Evolutionary conservation across 2,888 invertebrate species (phyloP), one percentile per base, ranked within the genome.

Genomic region (Argyresthia albistria): DNA sequence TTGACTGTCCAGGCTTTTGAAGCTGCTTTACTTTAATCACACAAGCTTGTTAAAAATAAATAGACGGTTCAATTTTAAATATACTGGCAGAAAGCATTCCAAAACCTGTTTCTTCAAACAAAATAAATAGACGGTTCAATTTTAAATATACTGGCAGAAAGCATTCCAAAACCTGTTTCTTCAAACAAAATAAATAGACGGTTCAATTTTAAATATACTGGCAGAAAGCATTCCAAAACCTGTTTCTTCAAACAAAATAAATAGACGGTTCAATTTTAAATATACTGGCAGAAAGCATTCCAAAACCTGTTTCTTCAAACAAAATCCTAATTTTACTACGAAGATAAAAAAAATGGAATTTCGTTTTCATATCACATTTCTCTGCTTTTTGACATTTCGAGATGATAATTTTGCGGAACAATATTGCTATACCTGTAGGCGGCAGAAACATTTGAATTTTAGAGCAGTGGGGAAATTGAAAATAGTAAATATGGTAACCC

Each of bases 321-420:
- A 42, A n/a, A 50, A 50, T 16, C 12, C 39, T 25, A 47, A 47
- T 12, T n/a, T 12, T 16, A 46, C 37, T 45, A 43, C 35, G 11
- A 16, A 39, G 1, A 39, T 35, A 12, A 43, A 25, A 15, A 50
- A 81, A 81, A 83, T 81, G 81, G 83, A 81, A 83, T 80, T 66
- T 69, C 69, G 67, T 63, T 60, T 68, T 70, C 73, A 61, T 81
- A 84, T 83, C 83, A 84, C 83, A 84, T 72, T 66, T 66, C 66
- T 61, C 59, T 39, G 36, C 46, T 46, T 46, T 37, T 48, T 35
- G 53, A 58, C 59, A 60, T 61, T 61, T 60, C 57, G 57, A 60
- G 54, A 55, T 58, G 53, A 55, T 43, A n/a, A 43, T 43, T 43
- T 43, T 45, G 45, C 15, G 39, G 39, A 39, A n/a, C 39, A 39